A percentile compares a stretch with the other conserved stretches of the same genome.
Conservation (phyloP, 2,797 vertebrate genomes). For the Yasuhikotakia modesta region DNA sequence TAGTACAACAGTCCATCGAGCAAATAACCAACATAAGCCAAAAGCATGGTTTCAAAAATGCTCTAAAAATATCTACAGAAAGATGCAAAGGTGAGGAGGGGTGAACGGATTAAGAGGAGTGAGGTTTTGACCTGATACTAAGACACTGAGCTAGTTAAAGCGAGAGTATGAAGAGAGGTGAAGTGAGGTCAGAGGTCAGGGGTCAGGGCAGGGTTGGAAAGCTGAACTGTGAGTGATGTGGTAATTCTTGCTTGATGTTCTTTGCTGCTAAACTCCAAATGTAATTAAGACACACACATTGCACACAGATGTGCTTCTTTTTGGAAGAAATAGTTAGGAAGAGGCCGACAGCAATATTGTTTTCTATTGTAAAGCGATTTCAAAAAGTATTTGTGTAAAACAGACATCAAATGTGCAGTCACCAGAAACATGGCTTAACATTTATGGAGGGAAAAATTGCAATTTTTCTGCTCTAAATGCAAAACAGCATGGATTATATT, state of each 20-base stretch:
- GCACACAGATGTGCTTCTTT: slow-evolving; percentile 39
- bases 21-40: not conserved
- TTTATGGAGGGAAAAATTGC: not conserved
- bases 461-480: not conserved
- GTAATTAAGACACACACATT: slow-evolving; percentile 51
- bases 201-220: slow-evolving; percentile 44
- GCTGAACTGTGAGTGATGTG: slow-evolving; percentile 46
- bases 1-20: not conserved
- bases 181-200: slow-evolving; percentile 42
- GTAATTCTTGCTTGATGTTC: slow-evolving; percentile 42
- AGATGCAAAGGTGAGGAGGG: slow-evolving; percentile 15
- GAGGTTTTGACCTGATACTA: slow-evolving; percentile 17
- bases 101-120: not conserved
- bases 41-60: slow-evolving; percentile 19
- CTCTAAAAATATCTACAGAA: not conserved
- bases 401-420: slow-evolving; percentile 11
- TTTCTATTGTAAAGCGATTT: too few relatives aligned
- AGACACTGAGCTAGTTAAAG: slow-evolving; percentile 34
- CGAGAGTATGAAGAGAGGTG: slow-evolving; percentile 21
- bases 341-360: slow-evolving; percentile 47
- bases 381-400: slow-evolving; percentile 17
- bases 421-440: slow-evolving; percentile 5
- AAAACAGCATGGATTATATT: not conserved
- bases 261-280: slow-evolving; percentile 36
- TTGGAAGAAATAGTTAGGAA: slow-evolving; percentile 25